Evolutionary conservation across 2,888 invertebrate genomes (phyloP), one percentile per base, ranked within the genome.

Genomic region (Arrhopalites spinosus): DNA sequence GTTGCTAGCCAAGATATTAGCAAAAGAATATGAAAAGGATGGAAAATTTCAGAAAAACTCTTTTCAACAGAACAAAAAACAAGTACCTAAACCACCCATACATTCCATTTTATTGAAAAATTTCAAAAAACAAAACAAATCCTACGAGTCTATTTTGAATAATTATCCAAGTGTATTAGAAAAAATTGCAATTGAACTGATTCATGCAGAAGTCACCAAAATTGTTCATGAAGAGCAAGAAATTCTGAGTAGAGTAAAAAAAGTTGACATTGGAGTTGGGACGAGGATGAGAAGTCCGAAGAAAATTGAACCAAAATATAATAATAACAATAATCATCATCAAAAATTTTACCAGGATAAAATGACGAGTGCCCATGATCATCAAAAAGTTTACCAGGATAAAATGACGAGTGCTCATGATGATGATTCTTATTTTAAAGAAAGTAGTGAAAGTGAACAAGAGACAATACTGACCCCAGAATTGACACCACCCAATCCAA

Each of bases 1-100:
- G 13, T 47, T 73, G 11, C 45, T 73, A 7, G 64, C 73, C 2
- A 73, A 67, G 30, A 8, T 73, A 1, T 53, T 73, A 7, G 73
- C 73, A 29, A 27, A 29, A 13, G n/a, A 73, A 30, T 73, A 73
- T 43, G 73, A 64, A 53, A 66, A 67, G 23, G 73, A 66, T 20
- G 73, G 73, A 17, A 66, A 67, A 53, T 73, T 72, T 43, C 53
- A 36, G 2, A n/a, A 53, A 11, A 53, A 2, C 53, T 11, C 27
- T 25, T 27, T 25, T 27, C 27, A 23, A 15, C 25, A 25, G 3
- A 59, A 27, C 5, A 23, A 23, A 61, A 23, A 67, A 67, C 23
- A 36, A 13, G 13, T 27, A 23, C 27, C 7, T 25, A 20, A 25
- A 2, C n/a, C 25, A 25, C 59, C 59, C 5, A 13, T 59, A 13